A percentile compares a stretch with the other conserved stretches of the same genome.
phyloP scores from a whole-genome alignment of 1,140 invertebrate species.

The Cotesia glomerata region DNA sequence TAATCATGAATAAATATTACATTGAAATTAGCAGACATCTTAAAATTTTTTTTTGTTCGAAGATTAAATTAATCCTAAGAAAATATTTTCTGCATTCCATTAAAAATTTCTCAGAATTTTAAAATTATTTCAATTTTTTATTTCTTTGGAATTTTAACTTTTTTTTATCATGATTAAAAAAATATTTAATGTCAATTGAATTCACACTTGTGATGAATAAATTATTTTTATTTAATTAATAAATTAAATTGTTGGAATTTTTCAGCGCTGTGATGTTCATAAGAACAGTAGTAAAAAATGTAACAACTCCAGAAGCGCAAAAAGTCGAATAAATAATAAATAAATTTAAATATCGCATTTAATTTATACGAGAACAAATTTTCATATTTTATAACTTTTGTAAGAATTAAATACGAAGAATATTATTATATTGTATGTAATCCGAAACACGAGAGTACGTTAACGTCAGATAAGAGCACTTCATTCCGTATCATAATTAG shows the following conservation, averaged over 20 bases:
- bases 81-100: background rate
- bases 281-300: background rate
- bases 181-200: too few relatives aligned
- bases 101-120: background rate
- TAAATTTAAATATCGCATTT: background rate
- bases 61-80: background rate
- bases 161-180: too few relatives aligned
- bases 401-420: too few relatives aligned
- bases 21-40: too few relatives aligned
- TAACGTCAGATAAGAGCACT: too few relatives aligned
- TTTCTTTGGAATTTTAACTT: background rate
- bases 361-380: background rate
- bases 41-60: too few relatives aligned
- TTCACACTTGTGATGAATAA: background rate
- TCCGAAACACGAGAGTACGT: too few relatives aligned
- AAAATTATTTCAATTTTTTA: background rate
- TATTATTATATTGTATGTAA: too few relatives aligned
- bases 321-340: slow-evolving; percentile 14
- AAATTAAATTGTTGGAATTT: background rate
- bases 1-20: too few relatives aligned
- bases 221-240: background rate
- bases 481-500: too few relatives aligned
- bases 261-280: slow-evolving; percentile 17
- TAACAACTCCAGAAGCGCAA: background rate
- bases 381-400: background rate